Evolutionary conservation across 30 jellyfish, hydroid and myxozoan species (phyloP).

Genomic region (Hydractinia echinata): DNA sequence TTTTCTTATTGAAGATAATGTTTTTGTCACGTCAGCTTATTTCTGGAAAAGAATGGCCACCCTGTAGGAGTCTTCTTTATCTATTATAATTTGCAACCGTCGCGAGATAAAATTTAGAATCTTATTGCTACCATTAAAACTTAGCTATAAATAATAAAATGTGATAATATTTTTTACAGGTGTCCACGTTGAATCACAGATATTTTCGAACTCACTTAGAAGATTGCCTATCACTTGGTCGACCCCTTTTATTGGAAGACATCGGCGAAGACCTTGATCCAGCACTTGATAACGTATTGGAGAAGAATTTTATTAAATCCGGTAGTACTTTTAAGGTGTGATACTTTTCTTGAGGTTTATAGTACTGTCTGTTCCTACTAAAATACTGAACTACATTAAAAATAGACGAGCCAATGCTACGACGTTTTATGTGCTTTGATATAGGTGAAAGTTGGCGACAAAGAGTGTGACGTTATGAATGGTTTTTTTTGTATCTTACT

Average conservation of each 20-base stretch:
- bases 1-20: too few relatives aligned
- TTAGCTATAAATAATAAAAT: background rate
- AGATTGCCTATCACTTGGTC: slow-evolving; percentile 82
- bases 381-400: background rate
- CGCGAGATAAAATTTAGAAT: too few relatives aligned
- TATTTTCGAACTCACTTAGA: slow-evolving; percentile 91
- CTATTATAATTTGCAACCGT: too few relatives aligned
- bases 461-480: slow-evolving; percentile 88
- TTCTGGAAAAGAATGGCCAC: background rate
- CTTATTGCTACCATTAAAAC: too few relatives aligned
- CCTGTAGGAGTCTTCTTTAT: background rate
- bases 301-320: slow-evolving; percentile 81
- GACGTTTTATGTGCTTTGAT: background rate
- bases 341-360: background rate
- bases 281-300: slow-evolving; percentile 88
- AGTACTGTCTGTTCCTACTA: background rate
- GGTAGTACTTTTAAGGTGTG: slow-evolving; percentile 86
- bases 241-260: slow-evolving; percentile 81
- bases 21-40: too few relatives aligned
- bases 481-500: slow-evolving; percentile 82
- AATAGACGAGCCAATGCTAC: background rate
- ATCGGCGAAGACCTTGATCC: slow-evolving; percentile 96
- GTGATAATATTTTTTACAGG: slow-evolving; percentile 25
- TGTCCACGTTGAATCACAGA: slow-evolving; percentile 80
- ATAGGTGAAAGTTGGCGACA: slow-evolving; percentile 95